Conservation (phyloP, 2,113 vertebrate species). For the Excalfactoria chinensis region DNA sequence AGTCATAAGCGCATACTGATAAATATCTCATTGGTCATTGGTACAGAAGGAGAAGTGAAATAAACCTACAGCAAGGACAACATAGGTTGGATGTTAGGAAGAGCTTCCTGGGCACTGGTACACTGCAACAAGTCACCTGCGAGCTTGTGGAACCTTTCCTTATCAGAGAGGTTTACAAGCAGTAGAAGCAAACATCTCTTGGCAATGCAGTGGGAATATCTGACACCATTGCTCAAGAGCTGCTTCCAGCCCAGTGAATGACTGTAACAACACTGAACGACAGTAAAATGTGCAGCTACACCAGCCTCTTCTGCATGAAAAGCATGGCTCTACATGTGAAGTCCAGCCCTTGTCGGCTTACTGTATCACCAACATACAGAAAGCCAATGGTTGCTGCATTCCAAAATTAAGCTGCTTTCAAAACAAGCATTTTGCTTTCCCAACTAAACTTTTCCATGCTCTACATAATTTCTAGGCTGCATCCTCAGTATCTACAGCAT, state of each 20-base stretch:
- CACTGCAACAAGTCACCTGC: not conserved
- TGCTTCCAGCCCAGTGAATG: not conserved
- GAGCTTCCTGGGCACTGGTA: not conserved
- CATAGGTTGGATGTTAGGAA: not conserved
- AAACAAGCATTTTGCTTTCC: not conserved
- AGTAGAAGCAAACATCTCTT: not conserved
- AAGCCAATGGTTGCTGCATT: not conserved
- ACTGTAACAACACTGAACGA: not conserved
- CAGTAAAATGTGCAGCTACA: not conserved
- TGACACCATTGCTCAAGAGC: not conserved
- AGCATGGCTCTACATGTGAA: rapidly evolving
- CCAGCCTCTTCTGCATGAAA: not conserved
- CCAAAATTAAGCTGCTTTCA: not conserved
- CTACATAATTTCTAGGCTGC: not conserved
- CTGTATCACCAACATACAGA: not conserved
- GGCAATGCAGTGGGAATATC: not conserved
- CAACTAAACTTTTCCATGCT: not conserved
- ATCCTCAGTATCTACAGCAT: not conserved
- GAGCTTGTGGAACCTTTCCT: not conserved
- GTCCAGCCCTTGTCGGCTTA: not conserved
- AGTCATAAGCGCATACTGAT: not conserved
- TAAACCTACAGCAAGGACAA: not conserved
- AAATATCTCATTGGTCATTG: not conserved
- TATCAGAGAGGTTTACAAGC: not conserved
- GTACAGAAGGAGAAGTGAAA: not conserved